phyloP scores from a whole-genome alignment of 2,888 invertebrate genomes.

The Spisula subtruncata region DNA sequence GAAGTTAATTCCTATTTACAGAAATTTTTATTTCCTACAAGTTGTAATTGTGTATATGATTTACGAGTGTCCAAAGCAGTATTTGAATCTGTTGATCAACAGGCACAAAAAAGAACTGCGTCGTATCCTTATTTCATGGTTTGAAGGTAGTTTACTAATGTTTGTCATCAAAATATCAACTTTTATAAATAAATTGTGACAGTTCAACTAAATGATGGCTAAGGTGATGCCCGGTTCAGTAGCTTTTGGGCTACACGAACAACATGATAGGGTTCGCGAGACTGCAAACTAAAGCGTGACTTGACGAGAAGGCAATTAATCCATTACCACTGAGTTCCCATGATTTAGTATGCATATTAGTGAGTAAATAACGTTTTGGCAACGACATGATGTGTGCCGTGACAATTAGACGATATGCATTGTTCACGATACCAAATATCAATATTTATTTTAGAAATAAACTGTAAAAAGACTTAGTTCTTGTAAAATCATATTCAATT shows the following conservation, averaged over 20 bases:
- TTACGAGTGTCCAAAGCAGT: too few species aligned
- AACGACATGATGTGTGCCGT: background rate
- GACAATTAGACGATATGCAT: background rate
- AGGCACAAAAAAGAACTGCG: too few species aligned
- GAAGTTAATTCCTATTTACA: too few species aligned
- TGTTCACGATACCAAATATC: background rate
- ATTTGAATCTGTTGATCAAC: too few species aligned
- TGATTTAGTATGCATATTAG: background rate
- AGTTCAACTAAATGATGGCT: conserved; percentile 3
- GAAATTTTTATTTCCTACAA: too few species aligned
- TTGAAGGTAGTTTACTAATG: too few species aligned
- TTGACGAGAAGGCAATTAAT: background rate
- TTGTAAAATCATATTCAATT: too few species aligned
- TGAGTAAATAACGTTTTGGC: background rate
- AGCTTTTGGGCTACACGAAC: background rate
- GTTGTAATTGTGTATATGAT: too few species aligned
- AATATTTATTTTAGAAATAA: too few species aligned
- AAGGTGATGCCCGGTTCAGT: background rate
- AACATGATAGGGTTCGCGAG: background rate
- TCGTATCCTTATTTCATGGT: too few species aligned
- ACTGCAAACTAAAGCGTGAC: background rate
- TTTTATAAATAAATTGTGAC: background rate
- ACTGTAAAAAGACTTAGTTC: too few species aligned
- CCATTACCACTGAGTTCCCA: conserved; percentile 4
- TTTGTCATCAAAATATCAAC: background rate